These are phyloP conservation scores for Knipowitschia caucasica DNA, from an alignment of 2,797 vertebrate genomes.

Conservation along the genomic window DNA sequence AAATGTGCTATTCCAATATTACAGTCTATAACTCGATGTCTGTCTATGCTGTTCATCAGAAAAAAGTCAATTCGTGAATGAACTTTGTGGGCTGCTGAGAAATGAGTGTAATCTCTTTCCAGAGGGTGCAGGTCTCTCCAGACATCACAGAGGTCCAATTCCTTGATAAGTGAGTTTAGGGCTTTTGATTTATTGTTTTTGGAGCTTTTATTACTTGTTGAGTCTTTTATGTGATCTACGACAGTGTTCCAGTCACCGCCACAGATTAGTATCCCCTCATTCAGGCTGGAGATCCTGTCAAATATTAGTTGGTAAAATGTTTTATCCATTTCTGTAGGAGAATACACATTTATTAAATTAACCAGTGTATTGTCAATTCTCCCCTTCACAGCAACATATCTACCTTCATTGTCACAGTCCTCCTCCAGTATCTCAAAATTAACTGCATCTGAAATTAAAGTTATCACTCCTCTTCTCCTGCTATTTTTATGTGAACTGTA, in stretches of 20 bases:
- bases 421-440: too few relatives aligned
- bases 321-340: too few relatives aligned
- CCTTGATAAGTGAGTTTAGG: not conserved
- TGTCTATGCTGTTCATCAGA: constrained; percentile 2
- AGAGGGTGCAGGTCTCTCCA: constrained; percentile 1
- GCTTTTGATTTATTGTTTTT: not conserved
- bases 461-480: too few relatives aligned
- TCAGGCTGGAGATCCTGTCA: too few relatives aligned
- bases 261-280: constrained; percentile 5
- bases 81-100: constrained; percentile 3
- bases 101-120: constrained; percentile 7
- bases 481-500: too few relatives aligned
- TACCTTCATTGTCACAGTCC: too few relatives aligned
- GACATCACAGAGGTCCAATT: not conserved
- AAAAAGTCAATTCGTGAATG: constrained; percentile 12
- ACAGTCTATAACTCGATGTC: not conserved
- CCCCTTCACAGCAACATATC: too few relatives aligned
- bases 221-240: not conserved
- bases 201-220: not conserved
- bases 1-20: constrained; percentile 1
- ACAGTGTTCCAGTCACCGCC: not conserved
- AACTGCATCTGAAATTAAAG: too few relatives aligned
- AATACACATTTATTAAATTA: too few relatives aligned
- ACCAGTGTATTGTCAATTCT: too few relatives aligned
- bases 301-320: too few relatives aligned